These are phyloP conservation scores for Aurelia aurita complex sp. Pacific DNA, from an alignment of 30 jellyfish, hydroid and myxozoan species.

Conservation along the genomic window DNA sequence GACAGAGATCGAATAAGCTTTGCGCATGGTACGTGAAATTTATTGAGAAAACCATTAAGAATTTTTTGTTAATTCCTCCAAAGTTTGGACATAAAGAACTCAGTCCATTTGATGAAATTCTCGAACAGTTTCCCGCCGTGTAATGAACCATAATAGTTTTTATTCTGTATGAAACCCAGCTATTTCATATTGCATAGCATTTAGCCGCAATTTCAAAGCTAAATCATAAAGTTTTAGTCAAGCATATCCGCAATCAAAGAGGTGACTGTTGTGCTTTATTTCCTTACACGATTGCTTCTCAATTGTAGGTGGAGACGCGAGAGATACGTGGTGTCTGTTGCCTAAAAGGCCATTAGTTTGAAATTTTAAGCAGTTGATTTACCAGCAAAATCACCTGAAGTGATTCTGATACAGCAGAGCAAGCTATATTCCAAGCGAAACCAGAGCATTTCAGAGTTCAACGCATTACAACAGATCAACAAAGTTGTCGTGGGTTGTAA, in stretches of 20 bases:
- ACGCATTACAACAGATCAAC: neutral
- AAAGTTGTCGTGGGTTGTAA: neutral
- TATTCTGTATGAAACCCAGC: conserved; percentile 63
- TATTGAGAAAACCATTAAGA: conserved; percentile 31
- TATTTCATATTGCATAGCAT: conserved; percentile 61
- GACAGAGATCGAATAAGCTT: conserved; percentile 23
- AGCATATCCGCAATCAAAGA: conserved; percentile 69
- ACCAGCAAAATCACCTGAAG: too few relatives aligned
- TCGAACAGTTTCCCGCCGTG: conserved; percentile 74
- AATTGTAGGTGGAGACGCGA: neutral
- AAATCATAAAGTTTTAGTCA: conserved; percentile 52
- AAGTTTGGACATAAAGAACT: conserved; percentile 3
- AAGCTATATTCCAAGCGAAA: too few relatives aligned
- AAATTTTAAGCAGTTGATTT: neutral
- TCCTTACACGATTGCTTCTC: conserved; percentile 14
- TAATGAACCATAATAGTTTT: conserved; percentile 65
- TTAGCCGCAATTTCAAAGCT: conserved; percentile 70
- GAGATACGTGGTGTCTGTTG: conserved; percentile 15
- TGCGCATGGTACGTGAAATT: conserved; percentile 1
- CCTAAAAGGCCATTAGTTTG: neutral
- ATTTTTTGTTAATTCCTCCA: conserved; percentile 27
- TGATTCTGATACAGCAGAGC: too few relatives aligned
- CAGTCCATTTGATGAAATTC: conserved; percentile 49
- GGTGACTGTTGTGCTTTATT: conserved; percentile 58
- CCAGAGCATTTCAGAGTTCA: too few relatives aligned